Percentiles rank a stretch among this genome's conserved stretches.
Conservation (phyloP, 2,113 vertebrate species). For the Hippolais icterina region DNA sequence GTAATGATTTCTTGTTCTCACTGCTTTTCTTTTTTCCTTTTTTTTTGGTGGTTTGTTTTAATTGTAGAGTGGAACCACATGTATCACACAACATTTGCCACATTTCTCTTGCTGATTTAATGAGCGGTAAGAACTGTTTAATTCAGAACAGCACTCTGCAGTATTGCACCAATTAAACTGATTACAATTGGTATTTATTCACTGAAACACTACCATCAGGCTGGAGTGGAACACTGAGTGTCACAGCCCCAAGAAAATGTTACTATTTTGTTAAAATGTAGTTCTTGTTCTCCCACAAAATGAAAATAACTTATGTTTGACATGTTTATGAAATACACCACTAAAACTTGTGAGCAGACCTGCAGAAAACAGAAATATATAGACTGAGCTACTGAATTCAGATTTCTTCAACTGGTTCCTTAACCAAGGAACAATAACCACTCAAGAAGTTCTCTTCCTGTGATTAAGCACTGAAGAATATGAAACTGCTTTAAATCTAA, state of each 20-base stretch:
- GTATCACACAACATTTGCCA: constrained; percentile 34
- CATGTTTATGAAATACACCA: not conserved
- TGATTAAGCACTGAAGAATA: not conserved
- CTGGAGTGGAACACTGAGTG: not conserved
- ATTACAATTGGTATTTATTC: constrained; percentile 46
- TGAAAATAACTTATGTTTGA: not conserved
- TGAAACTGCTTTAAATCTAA: not conserved
- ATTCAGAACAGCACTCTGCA: constrained; percentile 39
- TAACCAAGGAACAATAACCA: not conserved
- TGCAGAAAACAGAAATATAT: not conserved
- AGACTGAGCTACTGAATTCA: not conserved
- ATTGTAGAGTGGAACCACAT: constrained; percentile 11
- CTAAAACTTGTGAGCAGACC: not conserved
- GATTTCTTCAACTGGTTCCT: not conserved
- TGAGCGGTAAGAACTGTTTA: constrained; percentile 51
- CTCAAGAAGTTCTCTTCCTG: not conserved
- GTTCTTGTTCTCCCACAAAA: not conserved
- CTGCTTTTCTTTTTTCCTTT: constrained; percentile 33
- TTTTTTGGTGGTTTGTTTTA: constrained; percentile 46
- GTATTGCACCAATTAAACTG: constrained; percentile 1
- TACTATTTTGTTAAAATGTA: constrained; percentile 29
- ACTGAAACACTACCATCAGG: constrained; percentile 27
- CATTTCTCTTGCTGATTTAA: constrained; percentile 52
- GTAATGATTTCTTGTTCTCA: not conserved
- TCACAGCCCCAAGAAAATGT: not conserved